Evolutionary conservation across 2,113 vertebrate genomes (phyloP), one percentile per base, ranked within the genome.

Genomic region (Dipodomys stephensi): DNA sequence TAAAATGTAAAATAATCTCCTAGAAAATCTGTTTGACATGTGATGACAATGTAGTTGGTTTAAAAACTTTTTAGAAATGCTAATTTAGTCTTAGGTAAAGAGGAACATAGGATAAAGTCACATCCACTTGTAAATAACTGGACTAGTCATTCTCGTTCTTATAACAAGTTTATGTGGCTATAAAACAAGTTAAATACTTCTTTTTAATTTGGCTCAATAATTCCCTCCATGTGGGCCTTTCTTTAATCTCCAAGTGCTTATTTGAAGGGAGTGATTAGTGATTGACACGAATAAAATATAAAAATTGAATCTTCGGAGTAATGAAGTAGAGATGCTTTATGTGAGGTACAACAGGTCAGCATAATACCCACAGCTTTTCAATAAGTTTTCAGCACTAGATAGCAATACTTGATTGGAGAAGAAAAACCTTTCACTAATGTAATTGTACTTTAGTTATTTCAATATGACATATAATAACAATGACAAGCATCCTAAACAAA

Each of bases 351-450:
- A 19, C 0, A 7, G n/a, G 87, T 27, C 0, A 6, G 1, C 6
- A 7, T 39, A 49, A 46, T 57, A 30, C 28, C 5, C 35, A 2
- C 53, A 62, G 7, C 30, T 68, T 71, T 46, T 77, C 62, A 22
- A 28, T 0, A 6, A 57, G 10, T 27, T 0, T 0, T 6, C 3
- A 18, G 28, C 6, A 92, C 23, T 46, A 13, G 80, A 10, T 27
- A 46, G 23, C 20, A 44, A 74, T 35, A 32, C 25, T 72, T 83
- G 15, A 46, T 69, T 92, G 73, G 35, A 62, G 12, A 73, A 22
- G 65, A 68, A 44, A 1, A 20, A 1, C 27, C 87, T 92, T 86
- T 68, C 60, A 5, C 76, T 39, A 10, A 35, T 7, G 25, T 87
- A 39, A 88, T n/a, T 64, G 65, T 2, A 39, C 5, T 39, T 46